Base-by-base conservation (phyloP, 2,888 invertebrate genomes). In the Thereva unica region DNA sequence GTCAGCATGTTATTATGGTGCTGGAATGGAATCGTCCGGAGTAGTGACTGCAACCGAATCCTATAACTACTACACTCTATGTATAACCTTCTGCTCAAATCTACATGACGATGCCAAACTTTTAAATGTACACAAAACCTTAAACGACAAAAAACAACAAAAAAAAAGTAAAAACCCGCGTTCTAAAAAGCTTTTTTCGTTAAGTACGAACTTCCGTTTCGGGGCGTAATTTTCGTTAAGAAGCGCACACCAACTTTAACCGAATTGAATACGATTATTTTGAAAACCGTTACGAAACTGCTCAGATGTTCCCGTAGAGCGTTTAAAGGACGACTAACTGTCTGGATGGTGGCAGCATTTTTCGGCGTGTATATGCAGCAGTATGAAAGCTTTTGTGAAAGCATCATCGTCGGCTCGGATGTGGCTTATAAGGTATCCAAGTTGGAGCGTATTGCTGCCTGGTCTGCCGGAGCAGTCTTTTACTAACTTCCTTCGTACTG, bases 261-360 rank as follows among this genome's bases (percentile, higher is more conserved):
- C 49, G 50, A 40, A 44, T 23, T 12, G 23, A 23, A 23, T 12
- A 38, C 54, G 54, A 38, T 47, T 45, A 47, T 38, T 6, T 50
- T 50, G 41, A 49, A 50, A 49, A 23, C 23, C 23, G 23, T 23
- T 23, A 23, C 23, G 23, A 23, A 23, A 40, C 40, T 41, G 40
- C 47, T 50, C 40, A 50, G 23, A 40, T 59, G 59, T 35, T 61
- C 8, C 40, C 9, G 38, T 50, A 61, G 61, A 61, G 50, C 35
- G 61, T 61, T 50, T 23, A 34, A 38, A 50, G 61, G 61, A 50
- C 61, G 61, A 61, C 61, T 61, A 61, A 61, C 49, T 61, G 61
- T 61, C 61, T 61, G 61, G 41, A 40, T 12, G 50, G 61, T 61
- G 49, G 50, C 61, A 47, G 9, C 49, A 23, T 23, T 23, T 23